Evolutionary conservation across 2,113 vertebrate species (phyloP).

Genomic region (Amblyopsis rosae): DNA sequence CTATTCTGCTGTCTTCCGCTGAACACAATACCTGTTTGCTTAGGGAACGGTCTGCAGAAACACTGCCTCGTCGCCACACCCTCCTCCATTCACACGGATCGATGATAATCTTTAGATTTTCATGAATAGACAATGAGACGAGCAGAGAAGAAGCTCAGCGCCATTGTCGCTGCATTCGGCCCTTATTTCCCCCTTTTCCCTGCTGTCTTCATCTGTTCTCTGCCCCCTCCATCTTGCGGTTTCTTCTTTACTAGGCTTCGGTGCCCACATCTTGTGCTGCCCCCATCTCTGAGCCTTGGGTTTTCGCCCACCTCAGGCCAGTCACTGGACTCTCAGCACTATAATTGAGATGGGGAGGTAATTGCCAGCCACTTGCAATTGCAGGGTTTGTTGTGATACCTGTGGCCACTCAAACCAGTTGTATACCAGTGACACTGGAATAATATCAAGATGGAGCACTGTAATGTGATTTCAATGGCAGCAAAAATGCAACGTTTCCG

Average conservation of each 20-base stretch:
- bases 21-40: constrained; percentile 60
- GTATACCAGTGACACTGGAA: too few species aligned
- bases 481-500: too few species aligned
- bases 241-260: constrained; percentile 22
- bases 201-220: background rate
- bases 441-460: too few species aligned
- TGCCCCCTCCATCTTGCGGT: background rate
- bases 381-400: constrained; percentile 41
- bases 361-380: constrained; percentile 39
- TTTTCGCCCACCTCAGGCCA: constrained; percentile 20
- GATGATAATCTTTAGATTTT: constrained; percentile 31
- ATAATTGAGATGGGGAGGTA: constrained; percentile 34
- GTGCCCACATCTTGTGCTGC: background rate
- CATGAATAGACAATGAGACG: constrained; percentile 46
- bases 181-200: background rate
- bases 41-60: constrained; percentile 36
- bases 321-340: constrained; percentile 28
- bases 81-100: constrained; percentile 5
- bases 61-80: constrained; percentile 27
- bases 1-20: constrained; percentile 38
- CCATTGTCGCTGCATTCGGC: constrained; percentile 16
- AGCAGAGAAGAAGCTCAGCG: background rate
- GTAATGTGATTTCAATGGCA: too few species aligned
- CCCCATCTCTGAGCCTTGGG: constrained; percentile 21
- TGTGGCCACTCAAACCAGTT: background rate